Evolutionary conservation across 2,888 invertebrate genomes (phyloP).

Genomic region (Diloba caeruleocephala): DNA sequence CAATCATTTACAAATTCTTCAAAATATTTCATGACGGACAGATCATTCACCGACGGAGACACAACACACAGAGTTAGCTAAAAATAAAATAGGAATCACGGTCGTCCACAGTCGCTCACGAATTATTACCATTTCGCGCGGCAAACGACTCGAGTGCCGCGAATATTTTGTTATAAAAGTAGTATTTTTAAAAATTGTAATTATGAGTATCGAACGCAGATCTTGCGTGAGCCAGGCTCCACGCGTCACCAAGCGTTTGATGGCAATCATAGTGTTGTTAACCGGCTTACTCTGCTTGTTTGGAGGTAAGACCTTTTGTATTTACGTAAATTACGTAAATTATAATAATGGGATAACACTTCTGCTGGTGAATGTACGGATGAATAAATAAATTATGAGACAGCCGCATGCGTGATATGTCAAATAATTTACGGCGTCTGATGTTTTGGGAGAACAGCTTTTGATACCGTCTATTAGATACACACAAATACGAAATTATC

Average conservation of each 20-base stretch:
- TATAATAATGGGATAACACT: slow-evolving; percentile 21
- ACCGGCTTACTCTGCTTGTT: slow-evolving; percentile 77
- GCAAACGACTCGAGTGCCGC: slow-evolving; percentile 42
- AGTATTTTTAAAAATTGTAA: slow-evolving; percentile 33
- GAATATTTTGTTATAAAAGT: slow-evolving; percentile 37
- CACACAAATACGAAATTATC: too few relatives aligned
- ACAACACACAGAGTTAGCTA: slow-evolving; percentile 76
- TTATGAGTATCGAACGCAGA: slow-evolving; percentile 70
- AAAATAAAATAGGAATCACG: slow-evolving; percentile 76
- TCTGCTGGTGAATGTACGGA: too few relatives aligned
- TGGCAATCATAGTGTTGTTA: slow-evolving; percentile 73
- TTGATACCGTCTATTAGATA: neutral
- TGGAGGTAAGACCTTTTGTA: slow-evolving; percentile 73
- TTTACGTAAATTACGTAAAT: slow-evolving; percentile 50
- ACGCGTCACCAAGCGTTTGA: slow-evolving; percentile 75
- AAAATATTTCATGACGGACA: slow-evolving; percentile 56
- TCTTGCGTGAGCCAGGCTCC: slow-evolving; percentile 71
- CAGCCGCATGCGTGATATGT: too few relatives aligned
- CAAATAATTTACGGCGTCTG: slow-evolving; percentile 14
- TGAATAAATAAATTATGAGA: too few relatives aligned
- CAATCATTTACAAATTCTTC: slow-evolving; percentile 51
- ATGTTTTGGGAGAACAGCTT: neutral
- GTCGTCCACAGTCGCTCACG: slow-evolving; percentile 56
- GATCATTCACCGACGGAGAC: slow-evolving; percentile 69
- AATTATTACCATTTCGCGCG: slow-evolving; percentile 54